Percentiles rank a stretch among this genome's conserved stretches.
Evolutionary conservation across 2,797 vertebrate species (phyloP).

Genomic region (Dendrocincla fuliginosa): DNA sequence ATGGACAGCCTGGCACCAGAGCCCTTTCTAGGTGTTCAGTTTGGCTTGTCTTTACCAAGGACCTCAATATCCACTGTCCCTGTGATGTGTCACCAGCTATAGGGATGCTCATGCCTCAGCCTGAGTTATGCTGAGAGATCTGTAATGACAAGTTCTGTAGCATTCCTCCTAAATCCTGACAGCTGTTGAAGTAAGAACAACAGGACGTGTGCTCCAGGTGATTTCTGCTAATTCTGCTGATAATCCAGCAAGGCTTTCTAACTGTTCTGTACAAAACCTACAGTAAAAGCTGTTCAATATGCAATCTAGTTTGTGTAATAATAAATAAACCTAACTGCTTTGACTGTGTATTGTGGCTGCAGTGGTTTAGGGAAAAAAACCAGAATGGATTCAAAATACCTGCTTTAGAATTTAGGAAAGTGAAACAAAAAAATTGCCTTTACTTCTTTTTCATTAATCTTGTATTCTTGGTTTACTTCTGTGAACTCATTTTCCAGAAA

Average conservation of each 20-base stretch:
- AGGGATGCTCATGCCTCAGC: neutral
- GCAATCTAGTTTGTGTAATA: neutral
- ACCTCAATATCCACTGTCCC: neutral
- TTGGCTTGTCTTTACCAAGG: neutral
- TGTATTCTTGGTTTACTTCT: neutral
- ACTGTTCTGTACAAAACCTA: neutral
- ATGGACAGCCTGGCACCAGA: neutral
- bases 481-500: neutral
- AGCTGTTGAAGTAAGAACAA: neutral
- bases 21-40: fast-evolving
- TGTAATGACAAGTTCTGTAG: neutral
- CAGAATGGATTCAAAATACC: neutral
- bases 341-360: neutral
- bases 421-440: neutral
- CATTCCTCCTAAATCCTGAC: neutral
- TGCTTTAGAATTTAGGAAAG: neutral
- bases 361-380: neutral
- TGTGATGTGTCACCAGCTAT: neutral
- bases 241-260: neutral
- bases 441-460: neutral
- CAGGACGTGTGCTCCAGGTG: neutral
- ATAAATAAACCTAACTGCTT: neutral
- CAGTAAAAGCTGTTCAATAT: neutral
- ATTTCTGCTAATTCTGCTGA: neutral
- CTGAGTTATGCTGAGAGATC: neutral